Base-by-base conservation (phyloP, 2,888 invertebrate species). In the Drosophila paranaensis region DNA sequence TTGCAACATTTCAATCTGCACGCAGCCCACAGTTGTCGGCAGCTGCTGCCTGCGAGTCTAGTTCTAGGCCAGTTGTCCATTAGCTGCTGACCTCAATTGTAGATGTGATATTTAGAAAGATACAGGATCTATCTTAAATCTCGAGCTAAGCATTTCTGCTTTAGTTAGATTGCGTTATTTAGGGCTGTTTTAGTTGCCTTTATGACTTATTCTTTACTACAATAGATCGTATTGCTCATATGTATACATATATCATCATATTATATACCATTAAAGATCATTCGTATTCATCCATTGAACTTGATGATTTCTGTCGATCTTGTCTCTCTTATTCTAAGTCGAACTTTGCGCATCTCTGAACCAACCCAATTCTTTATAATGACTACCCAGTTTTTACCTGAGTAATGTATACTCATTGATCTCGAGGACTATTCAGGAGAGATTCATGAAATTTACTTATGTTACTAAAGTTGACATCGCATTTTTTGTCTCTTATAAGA, bases 1-100 rank as follows among this genome's bases (percentile, higher is more conserved):
- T 58, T 58, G 58, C 58, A 43, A 56, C 56, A 56, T 25, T 35
- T 43, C 33, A 8, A 10, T 40, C 54, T 0, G 8, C 20, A 20
- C 11, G 20, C 42, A 20, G 1, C 43, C 56, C 43, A 56, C 43
- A 33, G 9, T 43, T 43, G 43, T 11, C 30, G 33, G 30, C 54
- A 27, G 2, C 8, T 33, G 39, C 33, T 42, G 20, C 25, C 58
- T 16, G 2, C 33, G 16, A 13, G 8, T 35, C 16, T 16, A 20
- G 27, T 40, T 63, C 16, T 25, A 25, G 20, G 25, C n/a, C n/a
- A n/a, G n/a, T n/a, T n/a, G n/a, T n/a, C 10, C 25, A 42, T 33
- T 40, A 27, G n/a, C 13, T 8, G 20, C 14, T 45, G 43, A 2
- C 20, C 25, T 37, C 14, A 53, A 53, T 45, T n/a, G 2, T 5